A percentile compares a stretch with the other conserved stretches of the same genome.
phyloP scores from a whole-genome alignment of 2,113 vertebrate species.

The Sinocyclocheilus anophthalmus region DNA sequence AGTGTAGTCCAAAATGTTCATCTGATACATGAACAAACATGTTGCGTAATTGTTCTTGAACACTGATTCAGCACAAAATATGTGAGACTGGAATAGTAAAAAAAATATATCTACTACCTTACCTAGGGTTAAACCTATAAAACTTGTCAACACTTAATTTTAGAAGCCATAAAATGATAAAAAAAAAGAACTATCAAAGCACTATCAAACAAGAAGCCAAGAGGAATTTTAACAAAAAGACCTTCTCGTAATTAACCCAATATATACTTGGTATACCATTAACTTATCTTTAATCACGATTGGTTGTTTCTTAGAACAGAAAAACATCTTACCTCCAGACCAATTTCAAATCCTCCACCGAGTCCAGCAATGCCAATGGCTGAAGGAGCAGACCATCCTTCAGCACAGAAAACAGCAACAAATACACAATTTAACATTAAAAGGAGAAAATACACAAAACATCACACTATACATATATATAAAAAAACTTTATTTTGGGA shows the following conservation, averaged over 20 bases:
- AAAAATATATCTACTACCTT: not conserved
- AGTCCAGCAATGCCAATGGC: constrained; percentile 96
- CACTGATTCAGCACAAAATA: constrained; percentile 1
- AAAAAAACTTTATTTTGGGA: not conserved
- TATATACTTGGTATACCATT: not conserved
- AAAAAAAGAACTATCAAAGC: not conserved
- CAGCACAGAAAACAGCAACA: not conserved
- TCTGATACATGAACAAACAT: constrained; percentile 14
- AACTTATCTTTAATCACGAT: no score
- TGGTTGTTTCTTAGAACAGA: not conserved
- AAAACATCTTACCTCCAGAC: constrained; percentile 86
- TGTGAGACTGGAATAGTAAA: not conserved
- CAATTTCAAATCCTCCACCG: constrained; percentile 96
- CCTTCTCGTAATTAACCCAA: not conserved
- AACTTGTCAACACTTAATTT: not conserved
- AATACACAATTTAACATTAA: not conserved
- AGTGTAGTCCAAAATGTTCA: not conserved
- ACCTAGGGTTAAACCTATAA: not conserved
- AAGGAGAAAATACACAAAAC: not conserved
- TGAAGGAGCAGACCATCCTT: constrained; percentile 95
- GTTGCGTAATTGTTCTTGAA: constrained; percentile 4
- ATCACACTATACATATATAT: no score
- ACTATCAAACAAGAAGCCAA: not conserved
- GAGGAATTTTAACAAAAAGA: not conserved
- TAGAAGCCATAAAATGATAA: not conserved